Conservation (phyloP, 2,113 vertebrate species). For the Phodopus roborovskii region DNA sequence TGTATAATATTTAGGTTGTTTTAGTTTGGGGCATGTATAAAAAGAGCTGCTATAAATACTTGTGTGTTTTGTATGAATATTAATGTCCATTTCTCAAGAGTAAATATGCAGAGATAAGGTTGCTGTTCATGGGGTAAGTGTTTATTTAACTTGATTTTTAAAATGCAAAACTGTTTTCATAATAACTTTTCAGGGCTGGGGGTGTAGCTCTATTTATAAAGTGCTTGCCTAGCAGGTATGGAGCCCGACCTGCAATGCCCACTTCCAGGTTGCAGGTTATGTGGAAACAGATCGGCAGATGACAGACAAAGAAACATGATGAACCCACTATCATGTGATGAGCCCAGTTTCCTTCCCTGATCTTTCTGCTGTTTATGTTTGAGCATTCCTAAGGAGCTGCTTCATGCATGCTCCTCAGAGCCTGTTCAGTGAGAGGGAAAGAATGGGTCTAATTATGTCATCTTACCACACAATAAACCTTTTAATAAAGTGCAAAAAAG, state of each 20-base stretch:
- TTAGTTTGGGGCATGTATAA: not conserved
- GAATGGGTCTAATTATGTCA: not conserved
- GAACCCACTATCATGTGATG: not conserved
- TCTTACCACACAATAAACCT: conserved; percentile 3
- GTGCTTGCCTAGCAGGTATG: not conserved
- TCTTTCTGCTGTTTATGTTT: conserved; percentile 18
- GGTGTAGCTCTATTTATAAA: not conserved
- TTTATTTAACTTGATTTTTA: not conserved
- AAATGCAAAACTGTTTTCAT: not conserved
- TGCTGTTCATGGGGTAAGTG: not conserved
- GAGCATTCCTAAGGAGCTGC: not conserved
- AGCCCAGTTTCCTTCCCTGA: not conserved
- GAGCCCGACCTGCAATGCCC: not conserved
- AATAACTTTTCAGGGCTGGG: not conserved
- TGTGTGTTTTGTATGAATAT: not conserved
- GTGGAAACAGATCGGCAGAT: not conserved
- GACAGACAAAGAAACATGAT: not conserved
- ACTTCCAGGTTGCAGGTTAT: not conserved
- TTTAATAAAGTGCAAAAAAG: not conserved
- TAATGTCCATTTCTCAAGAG: not conserved
- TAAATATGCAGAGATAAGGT: not conserved
- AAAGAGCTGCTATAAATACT: not conserved
- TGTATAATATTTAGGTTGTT: not conserved
- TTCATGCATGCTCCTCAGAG: not conserved
- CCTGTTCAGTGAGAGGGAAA: not conserved